phyloP scores from a whole-genome alignment of 2,113 vertebrate species.

The Paraplagusia blochii region DNA sequence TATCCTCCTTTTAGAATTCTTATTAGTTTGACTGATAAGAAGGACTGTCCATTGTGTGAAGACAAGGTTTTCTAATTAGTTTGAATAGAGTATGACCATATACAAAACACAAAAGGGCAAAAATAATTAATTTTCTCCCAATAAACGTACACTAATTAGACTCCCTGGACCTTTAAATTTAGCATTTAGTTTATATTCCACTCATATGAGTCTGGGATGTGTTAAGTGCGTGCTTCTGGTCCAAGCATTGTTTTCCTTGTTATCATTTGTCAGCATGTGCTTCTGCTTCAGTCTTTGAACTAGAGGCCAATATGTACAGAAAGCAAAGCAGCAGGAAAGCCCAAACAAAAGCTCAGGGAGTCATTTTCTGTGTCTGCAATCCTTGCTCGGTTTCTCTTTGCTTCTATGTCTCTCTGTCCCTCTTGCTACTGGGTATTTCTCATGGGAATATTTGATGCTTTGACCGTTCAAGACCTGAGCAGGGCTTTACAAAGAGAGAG shows the following conservation, averaged over 20 bases:
- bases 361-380: constrained; percentile 7
- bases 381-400: neutral
- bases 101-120: too few relatives aligned
- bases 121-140: too few relatives aligned
- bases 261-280: constrained; percentile 33
- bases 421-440: neutral
- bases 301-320: constrained; percentile 25
- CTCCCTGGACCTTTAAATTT: neutral
- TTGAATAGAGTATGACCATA: too few relatives aligned
- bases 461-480: neutral
- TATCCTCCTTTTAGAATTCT: too few relatives aligned
- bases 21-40: too few relatives aligned
- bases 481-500: neutral
- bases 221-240: constrained; percentile 2
- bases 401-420: neutral
- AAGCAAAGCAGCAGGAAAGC: constrained; percentile 55
- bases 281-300: constrained; percentile 24
- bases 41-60: too few relatives aligned
- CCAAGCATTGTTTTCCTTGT: constrained; percentile 28
- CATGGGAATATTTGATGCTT: constrained; percentile 13
- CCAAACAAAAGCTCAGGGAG: constrained; percentile 47
- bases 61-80: too few relatives aligned
- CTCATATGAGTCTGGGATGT: neutral
- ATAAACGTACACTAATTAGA: too few relatives aligned
- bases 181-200: neutral